Percentiles rank a stretch among this genome's conserved stretches.
Evolutionary conservation across 2,888 invertebrate species (phyloP).

Genomic region (Thymelicus sylvestris): DNA sequence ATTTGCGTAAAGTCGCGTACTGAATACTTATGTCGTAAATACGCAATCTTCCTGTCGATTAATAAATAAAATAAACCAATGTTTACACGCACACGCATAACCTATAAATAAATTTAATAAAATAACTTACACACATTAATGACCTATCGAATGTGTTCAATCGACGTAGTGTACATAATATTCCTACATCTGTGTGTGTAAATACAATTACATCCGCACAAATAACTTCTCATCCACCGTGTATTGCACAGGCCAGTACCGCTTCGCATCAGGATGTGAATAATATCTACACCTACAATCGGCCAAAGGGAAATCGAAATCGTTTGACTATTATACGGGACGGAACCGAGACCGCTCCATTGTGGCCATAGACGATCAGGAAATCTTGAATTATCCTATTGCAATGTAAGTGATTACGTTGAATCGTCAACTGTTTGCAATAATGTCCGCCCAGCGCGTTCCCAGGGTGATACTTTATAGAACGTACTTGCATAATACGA

Average conservation of each 20-base stretch:
- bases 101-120: too few relatives aligned
- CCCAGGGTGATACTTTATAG: constrained; percentile 13
- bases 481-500: background rate
- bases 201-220: background rate
- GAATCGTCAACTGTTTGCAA: constrained; percentile 38
- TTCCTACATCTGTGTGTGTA: too few relatives aligned
- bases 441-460: constrained; percentile 10
- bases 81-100: too few relatives aligned
- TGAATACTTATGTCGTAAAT: constrained; percentile 52
- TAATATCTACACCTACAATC: constrained; percentile 39
- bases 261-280: constrained; percentile 34
- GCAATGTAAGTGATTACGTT: constrained; percentile 53
- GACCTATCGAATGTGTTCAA: too few relatives aligned
- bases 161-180: too few relatives aligned
- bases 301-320: constrained; percentile 38
- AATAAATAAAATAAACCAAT: background rate
- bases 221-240: constrained; percentile 16
- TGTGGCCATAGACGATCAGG: constrained; percentile 54
- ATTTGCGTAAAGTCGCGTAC: constrained; percentile 58
- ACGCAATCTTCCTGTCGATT: constrained; percentile 23
- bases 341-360: constrained; percentile 55
- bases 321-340: constrained; percentile 56
- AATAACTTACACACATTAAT: too few relatives aligned
- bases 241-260: constrained; percentile 34
- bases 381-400: constrained; percentile 61